phyloP scores from a whole-genome alignment of 1,140 invertebrate genomes.

The Pseudomyrmex gracilis region DNA sequence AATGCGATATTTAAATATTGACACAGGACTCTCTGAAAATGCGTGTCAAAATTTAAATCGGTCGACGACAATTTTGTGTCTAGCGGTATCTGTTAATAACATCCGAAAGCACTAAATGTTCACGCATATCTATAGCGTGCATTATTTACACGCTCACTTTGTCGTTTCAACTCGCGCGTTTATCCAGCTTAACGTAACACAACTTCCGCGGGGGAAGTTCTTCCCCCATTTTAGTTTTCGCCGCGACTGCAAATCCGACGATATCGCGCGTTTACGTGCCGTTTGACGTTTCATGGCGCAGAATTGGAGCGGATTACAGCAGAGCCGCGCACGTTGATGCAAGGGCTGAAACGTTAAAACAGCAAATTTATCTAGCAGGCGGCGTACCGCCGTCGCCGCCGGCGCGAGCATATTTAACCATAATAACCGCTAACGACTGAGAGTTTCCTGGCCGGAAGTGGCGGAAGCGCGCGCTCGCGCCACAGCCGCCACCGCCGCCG shows the following conservation, averaged over 20 bases:
- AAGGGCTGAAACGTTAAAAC: slow-evolving; percentile 32
- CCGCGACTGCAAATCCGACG: slow-evolving; percentile 4
- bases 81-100: neutral
- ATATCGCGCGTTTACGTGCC: slow-evolving; percentile 34
- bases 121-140: no score
- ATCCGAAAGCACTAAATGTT: no score
- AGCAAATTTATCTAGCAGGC: slow-evolving; percentile 61
- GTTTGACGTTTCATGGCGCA: slow-evolving; percentile 33
- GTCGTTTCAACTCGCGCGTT: neutral
- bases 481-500: no score
- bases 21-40: neutral
- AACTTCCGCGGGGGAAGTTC: neutral
- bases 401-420: slow-evolving; percentile 72
- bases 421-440: slow-evolving; percentile 77
- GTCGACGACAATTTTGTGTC: neutral
- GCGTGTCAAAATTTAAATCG: neutral
- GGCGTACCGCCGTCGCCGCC: slow-evolving; percentile 1
- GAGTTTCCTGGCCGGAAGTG: slow-evolving; percentile 73
- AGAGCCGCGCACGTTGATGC: slow-evolving; percentile 16
- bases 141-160: no score
- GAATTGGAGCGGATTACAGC: slow-evolving; percentile 28
- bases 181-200: neutral
- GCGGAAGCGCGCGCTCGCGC: slow-evolving; percentile 55
- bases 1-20: neutral
- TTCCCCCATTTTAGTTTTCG: neutral